A percentile compares a stretch with the other conserved stretches of the same genome.
Conservation (phyloP, 1,140 invertebrate genomes). For the Ridgeia piscesae region DNA sequence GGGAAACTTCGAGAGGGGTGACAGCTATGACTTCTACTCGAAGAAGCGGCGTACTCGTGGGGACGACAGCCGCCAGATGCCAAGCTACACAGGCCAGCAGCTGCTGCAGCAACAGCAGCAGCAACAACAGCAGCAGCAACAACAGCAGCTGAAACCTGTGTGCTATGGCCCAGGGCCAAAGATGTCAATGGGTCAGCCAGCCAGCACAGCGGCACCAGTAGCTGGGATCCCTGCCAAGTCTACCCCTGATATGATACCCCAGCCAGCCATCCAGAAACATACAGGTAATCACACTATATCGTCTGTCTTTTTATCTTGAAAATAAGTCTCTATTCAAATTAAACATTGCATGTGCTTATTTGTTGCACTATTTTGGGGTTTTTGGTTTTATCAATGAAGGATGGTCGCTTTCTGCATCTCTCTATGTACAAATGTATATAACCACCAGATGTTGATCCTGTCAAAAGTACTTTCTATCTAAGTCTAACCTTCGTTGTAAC, state of each 20-base stretch:
- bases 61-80: conserved; percentile 23
- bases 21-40: conserved; percentile 21
- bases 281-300: neutral
- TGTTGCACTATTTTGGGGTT: neutral
- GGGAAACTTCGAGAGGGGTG: conserved; percentile 45
- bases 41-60: conserved; percentile 8
- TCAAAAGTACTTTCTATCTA: too few species aligned
- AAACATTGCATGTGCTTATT: neutral
- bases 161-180: conserved; percentile 10
- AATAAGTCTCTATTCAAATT: neutral
- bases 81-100: conserved; percentile 26
- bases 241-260: neutral
- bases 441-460: too few species aligned
- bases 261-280: neutral
- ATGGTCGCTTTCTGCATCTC: too few species aligned
- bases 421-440: too few species aligned
- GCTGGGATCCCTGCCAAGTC: neutral
- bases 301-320: neutral
- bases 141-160: conserved; percentile 33
- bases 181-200: neutral
- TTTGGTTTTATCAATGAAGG: neutral
- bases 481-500: too few species aligned
- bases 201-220: neutral
- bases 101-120: conserved; percentile 34
- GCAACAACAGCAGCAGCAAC: conserved; percentile 34